phyloP scores from a whole-genome alignment of 2,888 invertebrate genomes.

The Drosophila lacicola region DNA sequence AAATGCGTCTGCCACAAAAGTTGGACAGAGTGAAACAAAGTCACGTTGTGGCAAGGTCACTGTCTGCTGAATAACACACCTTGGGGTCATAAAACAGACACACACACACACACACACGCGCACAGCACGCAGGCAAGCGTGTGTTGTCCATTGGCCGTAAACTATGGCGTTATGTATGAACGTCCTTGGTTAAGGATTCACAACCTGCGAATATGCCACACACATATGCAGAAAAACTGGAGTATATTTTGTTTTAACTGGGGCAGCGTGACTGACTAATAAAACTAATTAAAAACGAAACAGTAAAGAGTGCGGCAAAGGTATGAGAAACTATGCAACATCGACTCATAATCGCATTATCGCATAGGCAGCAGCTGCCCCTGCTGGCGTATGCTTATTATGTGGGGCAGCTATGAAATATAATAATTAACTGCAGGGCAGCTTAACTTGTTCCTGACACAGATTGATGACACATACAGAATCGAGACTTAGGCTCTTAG shows the following conservation, averaged over 20 bases:
- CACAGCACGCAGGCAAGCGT: background rate
- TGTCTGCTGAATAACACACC: conserved; percentile 29
- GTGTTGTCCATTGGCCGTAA: conserved; percentile 12
- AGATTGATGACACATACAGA: conserved; percentile 18
- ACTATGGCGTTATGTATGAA: conserved; percentile 3
- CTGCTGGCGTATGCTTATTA: background rate
- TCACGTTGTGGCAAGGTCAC: conserved; percentile 22
- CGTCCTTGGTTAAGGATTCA: conserved; percentile 21
- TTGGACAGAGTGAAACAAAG: background rate
- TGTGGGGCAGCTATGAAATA: conserved; percentile 3
- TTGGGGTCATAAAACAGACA: conserved; percentile 8
- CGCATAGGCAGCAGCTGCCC: conserved; percentile 4
- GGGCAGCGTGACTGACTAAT: background rate
- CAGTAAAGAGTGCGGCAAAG: background rate
- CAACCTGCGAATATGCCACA: background rate
- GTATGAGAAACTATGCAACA: conserved; percentile 7
- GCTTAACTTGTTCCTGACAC: conserved; percentile 8
- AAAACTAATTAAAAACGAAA: conserved; percentile 26
- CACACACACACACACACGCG: background rate
- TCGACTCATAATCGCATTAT: conserved; percentile 14
- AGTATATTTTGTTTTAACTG: conserved; percentile 1
- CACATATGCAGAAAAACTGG: background rate
- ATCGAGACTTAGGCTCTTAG: conserved; percentile 3
- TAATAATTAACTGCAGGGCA: conserved; percentile 21
- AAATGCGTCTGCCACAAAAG: conserved; percentile 16